Evolutionary conservation across 1,140 invertebrate species (phyloP).

Genomic region (Aphidius gifuensis): DNA sequence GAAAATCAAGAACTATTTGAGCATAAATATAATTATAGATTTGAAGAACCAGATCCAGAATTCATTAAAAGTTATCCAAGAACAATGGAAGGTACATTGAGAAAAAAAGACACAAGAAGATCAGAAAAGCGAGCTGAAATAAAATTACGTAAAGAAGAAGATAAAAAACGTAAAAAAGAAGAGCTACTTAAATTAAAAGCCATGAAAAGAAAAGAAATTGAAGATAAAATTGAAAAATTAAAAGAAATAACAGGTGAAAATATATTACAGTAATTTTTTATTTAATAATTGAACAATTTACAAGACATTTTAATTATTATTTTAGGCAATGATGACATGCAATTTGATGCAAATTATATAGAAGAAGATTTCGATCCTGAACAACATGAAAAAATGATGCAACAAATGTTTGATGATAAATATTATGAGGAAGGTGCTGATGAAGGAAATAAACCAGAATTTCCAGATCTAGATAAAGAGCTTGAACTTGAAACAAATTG

Average conservation of each 20-base stretch:
- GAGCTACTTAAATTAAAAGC: slow-evolving; percentile 85
- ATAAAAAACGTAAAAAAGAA: slow-evolving; percentile 79
- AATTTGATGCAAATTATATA: slow-evolving; percentile 58
- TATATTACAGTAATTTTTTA: slow-evolving; percentile 47
- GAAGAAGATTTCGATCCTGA: slow-evolving; percentile 93
- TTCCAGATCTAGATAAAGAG: slow-evolving; percentile 77
- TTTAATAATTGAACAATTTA: too few species aligned
- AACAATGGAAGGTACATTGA: slow-evolving; percentile 78
- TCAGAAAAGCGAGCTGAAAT: slow-evolving; percentile 73
- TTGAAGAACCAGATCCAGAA: slow-evolving; percentile 92
- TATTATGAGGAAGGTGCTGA: slow-evolving; percentile 72
- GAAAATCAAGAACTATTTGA: slow-evolving; percentile 89
- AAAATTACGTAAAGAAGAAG: slow-evolving; percentile 75
- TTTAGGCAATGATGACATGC: slow-evolving; percentile 60
- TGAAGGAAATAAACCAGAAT: slow-evolving; percentile 75
- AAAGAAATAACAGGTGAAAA: slow-evolving; percentile 75
- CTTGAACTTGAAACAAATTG: slow-evolving; percentile 70
- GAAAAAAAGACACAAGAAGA: slow-evolving; percentile 75
- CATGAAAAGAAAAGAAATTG: slow-evolving; percentile 85
- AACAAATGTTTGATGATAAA: slow-evolving; percentile 79
- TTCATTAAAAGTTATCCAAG: slow-evolving; percentile 87
- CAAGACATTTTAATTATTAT: slow-evolving; percentile 29
- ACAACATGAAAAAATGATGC: slow-evolving; percentile 85
- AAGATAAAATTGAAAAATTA: slow-evolving; percentile 82
- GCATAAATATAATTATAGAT: slow-evolving; percentile 93